Conservation (phyloP, 2,113 vertebrate genomes). For the Festucalex cinctus region DNA sequence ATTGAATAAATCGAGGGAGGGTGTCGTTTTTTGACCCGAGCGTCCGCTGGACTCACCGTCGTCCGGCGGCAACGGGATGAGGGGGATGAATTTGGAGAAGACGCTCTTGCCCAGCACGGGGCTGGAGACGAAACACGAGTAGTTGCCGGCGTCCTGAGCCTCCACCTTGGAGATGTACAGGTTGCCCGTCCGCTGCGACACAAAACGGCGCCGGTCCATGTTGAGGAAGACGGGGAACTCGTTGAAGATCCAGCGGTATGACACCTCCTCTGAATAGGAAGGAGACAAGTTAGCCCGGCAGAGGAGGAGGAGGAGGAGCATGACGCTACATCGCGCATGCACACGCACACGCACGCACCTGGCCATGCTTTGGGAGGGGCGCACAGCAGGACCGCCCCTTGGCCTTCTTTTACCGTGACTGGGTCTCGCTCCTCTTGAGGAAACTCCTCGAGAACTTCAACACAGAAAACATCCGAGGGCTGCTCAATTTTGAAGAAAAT, state of each 20-base stretch:
- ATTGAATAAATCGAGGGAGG: too few species aligned
- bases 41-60: constrained; percentile 38
- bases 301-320: too few species aligned
- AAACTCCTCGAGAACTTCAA: constrained; percentile 85
- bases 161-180: constrained; percentile 96
- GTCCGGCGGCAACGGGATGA: constrained; percentile 77
- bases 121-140: constrained; percentile 94
- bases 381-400: constrained; percentile 90
- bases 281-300: background rate
- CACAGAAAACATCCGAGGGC: constrained; percentile 3
- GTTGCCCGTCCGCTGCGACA: constrained; percentile 92
- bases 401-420: constrained; percentile 85
- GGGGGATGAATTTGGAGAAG: constrained; percentile 91
- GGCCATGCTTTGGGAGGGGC: constrained; percentile 86
- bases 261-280: constrained; percentile 81
- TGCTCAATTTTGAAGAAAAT: too few species aligned
- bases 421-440: constrained; percentile 87
- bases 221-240: constrained; percentile 93
- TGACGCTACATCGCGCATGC: too few species aligned
- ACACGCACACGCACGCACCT: too few species aligned
- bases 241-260: constrained; percentile 94
- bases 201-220: constrained; percentile 87
- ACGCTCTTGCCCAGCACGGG: constrained; percentile 91
- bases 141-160: constrained; percentile 89
- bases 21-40: too few species aligned